phyloP scores from a whole-genome alignment of 2,888 invertebrate genomes.

The Yponomeuta evonymella region DNA sequence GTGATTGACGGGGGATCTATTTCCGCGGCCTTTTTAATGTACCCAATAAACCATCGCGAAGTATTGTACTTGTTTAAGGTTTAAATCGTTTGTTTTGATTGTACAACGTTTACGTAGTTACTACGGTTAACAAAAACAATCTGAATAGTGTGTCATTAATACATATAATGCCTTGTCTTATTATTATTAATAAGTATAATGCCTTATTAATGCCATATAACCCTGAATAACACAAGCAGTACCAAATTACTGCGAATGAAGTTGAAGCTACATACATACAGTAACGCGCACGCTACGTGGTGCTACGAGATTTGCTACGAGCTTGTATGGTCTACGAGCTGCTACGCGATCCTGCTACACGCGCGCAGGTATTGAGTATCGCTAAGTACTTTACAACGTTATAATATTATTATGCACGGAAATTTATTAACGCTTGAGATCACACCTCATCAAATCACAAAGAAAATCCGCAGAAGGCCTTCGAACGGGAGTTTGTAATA shows the following conservation, averaged over 20 bases:
- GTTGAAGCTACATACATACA: no score
- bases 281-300: background rate
- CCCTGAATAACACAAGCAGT: no score
- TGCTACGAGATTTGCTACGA: conserved; percentile 26
- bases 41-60: background rate
- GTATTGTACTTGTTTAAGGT: background rate
- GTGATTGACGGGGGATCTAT: background rate
- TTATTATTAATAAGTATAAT: no score
- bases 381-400: no score
- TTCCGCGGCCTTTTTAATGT: background rate
- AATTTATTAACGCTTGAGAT: background rate
- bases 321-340: conserved; percentile 25
- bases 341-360: conserved; percentile 34
- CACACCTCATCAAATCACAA: background rate
- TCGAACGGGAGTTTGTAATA: background rate
- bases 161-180: no score
- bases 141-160: no score
- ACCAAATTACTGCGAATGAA: no score
- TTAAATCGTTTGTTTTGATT: background rate
- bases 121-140: no score
- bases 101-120: background rate
- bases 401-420: background rate
- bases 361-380: conserved; percentile 23
- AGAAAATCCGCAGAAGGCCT: background rate
- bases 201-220: no score